Evolutionary conservation across 2,797 vertebrate genomes (phyloP).

Genomic region (Dallia pectoralis): DNA sequence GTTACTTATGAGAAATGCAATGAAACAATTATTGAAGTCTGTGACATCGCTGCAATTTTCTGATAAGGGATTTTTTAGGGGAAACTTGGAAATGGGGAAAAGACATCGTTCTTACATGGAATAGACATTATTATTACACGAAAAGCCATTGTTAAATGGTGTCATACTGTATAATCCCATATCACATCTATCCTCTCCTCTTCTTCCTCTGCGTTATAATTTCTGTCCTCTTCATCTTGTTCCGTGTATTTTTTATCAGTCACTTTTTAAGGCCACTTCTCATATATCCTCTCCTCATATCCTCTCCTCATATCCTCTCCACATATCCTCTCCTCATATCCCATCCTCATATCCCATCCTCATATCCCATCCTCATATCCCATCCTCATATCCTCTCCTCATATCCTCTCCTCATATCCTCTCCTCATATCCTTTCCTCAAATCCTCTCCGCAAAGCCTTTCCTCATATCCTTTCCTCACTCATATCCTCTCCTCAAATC

Average conservation of each 20-base stretch:
- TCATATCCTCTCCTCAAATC: background rate
- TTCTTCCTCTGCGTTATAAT: no score
- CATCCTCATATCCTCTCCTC: background rate
- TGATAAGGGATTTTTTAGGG: conserved; percentile 44
- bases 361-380: no score
- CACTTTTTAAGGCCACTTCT: background rate
- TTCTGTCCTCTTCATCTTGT: background rate
- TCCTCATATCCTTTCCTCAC: no score
- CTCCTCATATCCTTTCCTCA: no score
- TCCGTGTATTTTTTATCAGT: background rate
- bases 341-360: no score
- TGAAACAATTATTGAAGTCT: conserved; percentile 68
- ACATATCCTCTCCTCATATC: no score
- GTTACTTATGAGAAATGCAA: conserved; percentile 55
- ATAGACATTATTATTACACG: background rate
- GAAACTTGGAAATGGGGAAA: no score
- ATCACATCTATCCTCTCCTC: background rate
- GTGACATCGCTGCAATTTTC: conserved; percentile 63
- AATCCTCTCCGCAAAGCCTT: no score
- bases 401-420: background rate
- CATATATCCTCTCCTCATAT: background rate
- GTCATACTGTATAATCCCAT: no score
- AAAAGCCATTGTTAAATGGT: background rate
- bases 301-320: no score
- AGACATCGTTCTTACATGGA: background rate